Evolutionary conservation across 1,140 invertebrate species (phyloP).

Genomic region (Drosophila varians): DNA sequence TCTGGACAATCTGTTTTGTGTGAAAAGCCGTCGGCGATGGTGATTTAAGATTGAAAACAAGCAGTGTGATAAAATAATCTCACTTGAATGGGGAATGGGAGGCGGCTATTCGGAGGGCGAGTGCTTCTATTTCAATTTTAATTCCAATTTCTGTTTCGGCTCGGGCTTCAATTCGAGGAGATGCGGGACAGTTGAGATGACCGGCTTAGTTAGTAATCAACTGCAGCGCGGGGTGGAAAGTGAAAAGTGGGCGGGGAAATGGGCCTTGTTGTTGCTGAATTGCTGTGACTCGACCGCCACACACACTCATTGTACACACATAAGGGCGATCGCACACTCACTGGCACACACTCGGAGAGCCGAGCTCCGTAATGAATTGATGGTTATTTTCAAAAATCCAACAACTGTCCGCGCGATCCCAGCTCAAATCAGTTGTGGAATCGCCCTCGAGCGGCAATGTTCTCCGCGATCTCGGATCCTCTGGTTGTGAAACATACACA

Average conservation of each 20-base stretch:
- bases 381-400: conserved; percentile 83
- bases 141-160: neutral
- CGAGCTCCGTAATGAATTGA: conserved; percentile 70
- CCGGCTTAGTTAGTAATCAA: conserved; percentile 73
- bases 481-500: conserved; percentile 16
- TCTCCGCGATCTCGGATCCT: conserved; percentile 46
- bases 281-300: conserved; percentile 49
- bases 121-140: conserved; percentile 29
- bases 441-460: conserved; percentile 78
- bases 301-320: conserved; percentile 26
- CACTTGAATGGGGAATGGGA: conserved; percentile 43
- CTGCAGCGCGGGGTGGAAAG: conserved; percentile 30
- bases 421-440: conserved; percentile 80
- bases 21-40: conserved; percentile 58
- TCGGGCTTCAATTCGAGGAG: conserved; percentile 38
- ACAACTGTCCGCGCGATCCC: conserved; percentile 81
- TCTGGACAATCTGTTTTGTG: conserved; percentile 49
- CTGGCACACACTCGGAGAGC: conserved; percentile 17
- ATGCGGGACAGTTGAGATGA: conserved; percentile 71
- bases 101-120: conserved; percentile 39
- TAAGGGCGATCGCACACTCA: conserved; percentile 55
- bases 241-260: conserved; percentile 38
- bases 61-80: conserved; percentile 68
- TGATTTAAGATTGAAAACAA: conserved; percentile 68
- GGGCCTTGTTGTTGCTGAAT: conserved; percentile 60